phyloP scores from a whole-genome alignment of 2,797 vertebrate species.

The Pygocentrus nattereri region DNA sequence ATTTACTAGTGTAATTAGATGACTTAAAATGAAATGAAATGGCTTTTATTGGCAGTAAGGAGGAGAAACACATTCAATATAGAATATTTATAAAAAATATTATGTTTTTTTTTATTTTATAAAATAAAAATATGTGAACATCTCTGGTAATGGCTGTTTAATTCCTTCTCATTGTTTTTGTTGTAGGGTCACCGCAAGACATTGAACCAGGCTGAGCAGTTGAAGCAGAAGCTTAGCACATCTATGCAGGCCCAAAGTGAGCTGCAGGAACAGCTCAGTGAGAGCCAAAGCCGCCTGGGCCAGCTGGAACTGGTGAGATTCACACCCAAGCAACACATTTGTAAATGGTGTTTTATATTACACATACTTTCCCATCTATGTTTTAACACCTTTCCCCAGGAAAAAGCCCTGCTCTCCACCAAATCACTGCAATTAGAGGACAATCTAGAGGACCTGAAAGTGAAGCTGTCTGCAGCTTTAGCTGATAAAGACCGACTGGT shows the following conservation, averaged over 20 bases:
- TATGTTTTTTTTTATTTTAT: too few species aligned
- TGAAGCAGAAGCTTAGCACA: slow-evolving; percentile 65
- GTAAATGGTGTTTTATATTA: neutral
- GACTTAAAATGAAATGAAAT: neutral
- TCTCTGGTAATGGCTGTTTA: neutral
- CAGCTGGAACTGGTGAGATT: slow-evolving; percentile 75
- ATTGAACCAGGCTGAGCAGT: slow-evolving; percentile 69
- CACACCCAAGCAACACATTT: neutral
- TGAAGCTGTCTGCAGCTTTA: slow-evolving; percentile 63
- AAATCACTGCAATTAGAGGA: slow-evolving; percentile 75
- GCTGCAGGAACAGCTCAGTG: slow-evolving; percentile 73
- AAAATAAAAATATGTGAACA: neutral
- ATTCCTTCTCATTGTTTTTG: neutral
- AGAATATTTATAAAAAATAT: too few species aligned
- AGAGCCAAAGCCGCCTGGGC: slow-evolving; percentile 72
- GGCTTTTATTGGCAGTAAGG: neutral
- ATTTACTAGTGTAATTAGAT: neutral
- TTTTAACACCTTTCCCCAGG: slow-evolving; percentile 65
- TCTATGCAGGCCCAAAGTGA: slow-evolving; percentile 59
- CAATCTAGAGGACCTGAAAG: slow-evolving; percentile 70
- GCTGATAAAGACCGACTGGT: slow-evolving; percentile 69
- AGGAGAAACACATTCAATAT: neutral
- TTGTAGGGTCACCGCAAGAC: slow-evolving; percentile 66
- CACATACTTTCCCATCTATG: neutral
- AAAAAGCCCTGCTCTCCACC: slow-evolving; percentile 76